Base-by-base conservation (phyloP, 2,888 invertebrate species). In the Ennomos erosarius region DNA sequence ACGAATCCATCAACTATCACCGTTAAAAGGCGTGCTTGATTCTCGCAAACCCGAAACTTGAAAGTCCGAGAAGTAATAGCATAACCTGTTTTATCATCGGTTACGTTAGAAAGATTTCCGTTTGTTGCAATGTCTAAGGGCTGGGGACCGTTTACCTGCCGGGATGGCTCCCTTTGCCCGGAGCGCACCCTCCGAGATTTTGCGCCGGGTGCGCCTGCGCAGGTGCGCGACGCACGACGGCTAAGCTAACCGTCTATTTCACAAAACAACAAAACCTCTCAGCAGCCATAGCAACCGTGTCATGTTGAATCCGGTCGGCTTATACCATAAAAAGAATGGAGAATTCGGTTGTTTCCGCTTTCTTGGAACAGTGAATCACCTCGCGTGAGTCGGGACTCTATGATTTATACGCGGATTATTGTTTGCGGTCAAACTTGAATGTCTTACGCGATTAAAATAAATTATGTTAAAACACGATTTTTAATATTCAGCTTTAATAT, bases 341-440 rank as follows among this genome's bases (percentile, higher is more conserved):
- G 88, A 88, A 89, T 90, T 88, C 79, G 77, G 87, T 82, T 81
- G 88, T 89, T 90, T 90, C 90, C 90, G 90, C 85, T 88, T 89
- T 88, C 90, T 86, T 81, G 84, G 88, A 88, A 88, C 82, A 69
- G 84, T 90, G 90, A 90, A 84, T 90, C 90, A 90, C 82, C 76
- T 87, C 83, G 85, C 87, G 85, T 87, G 85, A 53, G 57, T 80
- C 81, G 82, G 82, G 55, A 55, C 74, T 75, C 82, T 85, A 88
- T 87, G 88, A 90, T 87, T 89, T 88, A 86, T 82, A 75, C 76
- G 71, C 65, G 75, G 81, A 81, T 85, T 81, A 81, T 81, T 81
- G 84, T 85, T 80, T 82, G 84, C 80, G 85, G 85, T 83, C 82
- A 75, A 75, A 78, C 75, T 70, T 73, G 75, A 80, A 82, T 82